Percentiles rank a stretch among this genome's conserved stretches.
phyloP scores from a whole-genome alignment of 2,797 vertebrate genomes.

The Ciconia nigra region DNA sequence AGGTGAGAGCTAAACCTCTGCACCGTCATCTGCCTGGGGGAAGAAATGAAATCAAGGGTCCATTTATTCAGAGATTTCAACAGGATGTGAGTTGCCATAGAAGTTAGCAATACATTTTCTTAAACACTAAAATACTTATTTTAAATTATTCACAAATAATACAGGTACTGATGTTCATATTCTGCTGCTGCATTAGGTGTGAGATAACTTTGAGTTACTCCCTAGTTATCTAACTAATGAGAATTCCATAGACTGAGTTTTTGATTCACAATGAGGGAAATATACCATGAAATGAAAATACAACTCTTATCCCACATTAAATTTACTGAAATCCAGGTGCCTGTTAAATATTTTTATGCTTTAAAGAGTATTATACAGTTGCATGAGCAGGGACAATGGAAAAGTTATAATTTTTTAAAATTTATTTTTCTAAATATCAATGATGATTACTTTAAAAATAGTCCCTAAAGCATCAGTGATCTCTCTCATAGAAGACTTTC shows the following conservation, averaged over 20 bases:
- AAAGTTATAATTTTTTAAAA: neutral
- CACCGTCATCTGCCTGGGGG: neutral
- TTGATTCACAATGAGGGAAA: neutral
- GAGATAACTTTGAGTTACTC: neutral
- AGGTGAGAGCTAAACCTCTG: neutral
- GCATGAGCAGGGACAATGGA: neutral
- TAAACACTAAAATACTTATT: neutral
- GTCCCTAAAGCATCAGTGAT: neutral
- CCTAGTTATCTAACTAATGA: neutral
- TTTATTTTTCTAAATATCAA: neutral
- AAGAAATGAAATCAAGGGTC: neutral
- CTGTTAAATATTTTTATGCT: neutral
- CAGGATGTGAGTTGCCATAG: neutral
- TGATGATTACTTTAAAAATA: neutral
- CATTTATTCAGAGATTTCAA: neutral
- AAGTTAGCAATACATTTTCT: neutral
- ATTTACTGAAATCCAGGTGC: neutral
- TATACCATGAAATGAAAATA: slow-evolving; percentile 26
- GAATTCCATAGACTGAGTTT: neutral
- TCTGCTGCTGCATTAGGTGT: neutral
- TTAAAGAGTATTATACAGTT: neutral
- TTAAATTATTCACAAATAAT: neutral
- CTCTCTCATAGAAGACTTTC: neutral
- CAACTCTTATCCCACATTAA: neutral
- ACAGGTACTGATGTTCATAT: neutral